These are phyloP conservation scores for Sparus aurata DNA, from an alignment of 2,797 vertebrate genomes.

Conservation along the genomic window DNA sequence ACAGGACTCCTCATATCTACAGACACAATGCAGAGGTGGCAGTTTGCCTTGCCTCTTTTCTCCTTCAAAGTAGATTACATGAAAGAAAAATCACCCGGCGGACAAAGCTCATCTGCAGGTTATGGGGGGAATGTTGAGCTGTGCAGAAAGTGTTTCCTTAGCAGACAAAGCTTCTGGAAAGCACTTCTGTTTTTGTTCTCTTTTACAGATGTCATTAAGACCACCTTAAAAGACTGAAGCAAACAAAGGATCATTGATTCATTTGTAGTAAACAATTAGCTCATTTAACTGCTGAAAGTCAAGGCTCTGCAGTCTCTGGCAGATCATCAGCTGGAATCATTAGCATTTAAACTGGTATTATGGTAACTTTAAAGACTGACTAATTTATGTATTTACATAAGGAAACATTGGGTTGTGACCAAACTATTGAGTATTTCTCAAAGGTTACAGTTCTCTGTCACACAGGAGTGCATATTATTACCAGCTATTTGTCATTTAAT, in stretches of 20 bases:
- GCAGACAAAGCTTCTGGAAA: constrained; percentile 25
- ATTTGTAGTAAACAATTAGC: constrained; percentile 35
- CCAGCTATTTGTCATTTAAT: neutral
- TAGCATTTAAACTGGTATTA: constrained; percentile 11
- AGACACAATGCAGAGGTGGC: constrained; percentile 72
- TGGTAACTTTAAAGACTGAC: neutral
- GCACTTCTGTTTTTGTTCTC: constrained; percentile 19
- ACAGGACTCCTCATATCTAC: constrained; percentile 60
- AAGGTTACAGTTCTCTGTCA: neutral
- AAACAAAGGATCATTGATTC: constrained; percentile 49
- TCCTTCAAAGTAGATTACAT: constrained; percentile 73
- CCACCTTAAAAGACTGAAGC: constrained; percentile 10
- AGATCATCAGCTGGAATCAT: constrained; percentile 36
- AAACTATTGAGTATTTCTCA: constrained; percentile 16
- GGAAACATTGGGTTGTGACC: neutral
- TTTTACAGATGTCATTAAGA: constrained; percentile 46
- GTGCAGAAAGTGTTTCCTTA: constrained; percentile 52
- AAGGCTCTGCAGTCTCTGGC: constrained; percentile 23
- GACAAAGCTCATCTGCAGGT: constrained; percentile 63
- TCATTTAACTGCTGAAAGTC: constrained; percentile 17
- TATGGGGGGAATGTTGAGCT: constrained; percentile 51
- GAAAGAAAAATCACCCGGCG: constrained; percentile 64
- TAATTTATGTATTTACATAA: constrained; percentile 14
- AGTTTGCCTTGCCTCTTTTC: constrained; percentile 63
- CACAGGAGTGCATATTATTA: neutral